Evolutionary conservation across 2,888 invertebrate genomes (phyloP).

Genomic region (Liopterus haemorrhoidalis): DNA sequence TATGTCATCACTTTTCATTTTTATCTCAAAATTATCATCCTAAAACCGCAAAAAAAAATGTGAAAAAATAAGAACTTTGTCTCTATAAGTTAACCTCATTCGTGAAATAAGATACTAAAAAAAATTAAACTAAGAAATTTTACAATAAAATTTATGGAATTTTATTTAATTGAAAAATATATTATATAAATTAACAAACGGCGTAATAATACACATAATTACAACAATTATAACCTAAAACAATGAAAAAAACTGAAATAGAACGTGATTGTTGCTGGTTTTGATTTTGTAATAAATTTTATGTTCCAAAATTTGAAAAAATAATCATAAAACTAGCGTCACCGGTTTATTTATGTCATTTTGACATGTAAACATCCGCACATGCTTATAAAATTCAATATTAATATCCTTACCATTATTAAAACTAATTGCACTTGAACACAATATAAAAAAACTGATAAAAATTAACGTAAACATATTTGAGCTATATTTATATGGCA

Average conservation of each 20-base stretch:
- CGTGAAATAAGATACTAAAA: too few species aligned
- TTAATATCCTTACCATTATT: slow-evolving; percentile 15
- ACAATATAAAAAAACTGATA: slow-evolving; percentile 16
- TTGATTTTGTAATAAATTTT: neutral
- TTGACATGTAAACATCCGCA: neutral
- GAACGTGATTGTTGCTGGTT: too few species aligned
- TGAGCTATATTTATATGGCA: slow-evolving; percentile 16
- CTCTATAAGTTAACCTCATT: too few species aligned
- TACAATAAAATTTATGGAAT: neutral
- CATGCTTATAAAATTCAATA: neutral
- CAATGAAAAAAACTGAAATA: too few species aligned
- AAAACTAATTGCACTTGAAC: slow-evolving; percentile 16
- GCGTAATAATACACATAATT: neutral
- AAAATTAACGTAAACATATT: slow-evolving; percentile 16
- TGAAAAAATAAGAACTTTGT: neutral
- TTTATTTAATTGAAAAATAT: neutral
- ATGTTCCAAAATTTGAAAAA: neutral
- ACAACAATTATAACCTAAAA: neutral
- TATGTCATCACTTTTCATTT: slow-evolving; percentile 13
- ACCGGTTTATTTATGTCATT: too few species aligned
- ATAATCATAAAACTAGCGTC: too few species aligned
- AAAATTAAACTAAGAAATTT: neutral
- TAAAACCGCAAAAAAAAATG: neutral
- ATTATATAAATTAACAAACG: neutral
- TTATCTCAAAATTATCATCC: slow-evolving; percentile 6